Evolutionary conservation across 2,888 invertebrate genomes (phyloP).

Genomic region (Eupeodes luniger): DNA sequence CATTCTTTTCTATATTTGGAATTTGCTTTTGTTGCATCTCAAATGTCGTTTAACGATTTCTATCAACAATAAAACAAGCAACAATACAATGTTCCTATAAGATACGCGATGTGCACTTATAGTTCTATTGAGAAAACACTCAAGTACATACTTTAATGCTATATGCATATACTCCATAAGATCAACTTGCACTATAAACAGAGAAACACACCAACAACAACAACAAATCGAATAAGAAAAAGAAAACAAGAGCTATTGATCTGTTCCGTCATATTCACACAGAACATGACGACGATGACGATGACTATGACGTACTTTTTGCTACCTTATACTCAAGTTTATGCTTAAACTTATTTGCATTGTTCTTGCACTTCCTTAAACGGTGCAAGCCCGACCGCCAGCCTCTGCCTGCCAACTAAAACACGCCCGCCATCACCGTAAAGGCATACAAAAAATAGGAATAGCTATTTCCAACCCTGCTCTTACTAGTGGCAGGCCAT

Average conservation of each 20-base stretch:
- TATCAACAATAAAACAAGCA: slow-evolving; percentile 24
- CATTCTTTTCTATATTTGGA: slow-evolving; percentile 22
- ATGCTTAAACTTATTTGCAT: slow-evolving; percentile 55
- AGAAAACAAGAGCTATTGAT: slow-evolving; percentile 40
- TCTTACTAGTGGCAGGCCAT: slow-evolving; percentile 55
- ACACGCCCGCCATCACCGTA: not conserved
- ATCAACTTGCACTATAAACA: slow-evolving; percentile 39
- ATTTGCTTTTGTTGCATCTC: slow-evolving; percentile 36
- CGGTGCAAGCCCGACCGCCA: slow-evolving; percentile 17
- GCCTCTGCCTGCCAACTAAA: not conserved
- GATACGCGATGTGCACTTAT: slow-evolving; percentile 24
- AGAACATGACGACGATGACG: slow-evolving; percentile 35
- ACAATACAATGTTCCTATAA: slow-evolving; percentile 13
- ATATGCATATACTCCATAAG: not conserved
- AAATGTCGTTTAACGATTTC: slow-evolving; percentile 41
- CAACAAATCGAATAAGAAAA: slow-evolving; percentile 9
- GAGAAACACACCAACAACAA: not conserved
- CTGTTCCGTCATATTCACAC: slow-evolving; percentile 66
- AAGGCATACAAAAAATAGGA: slow-evolving; percentile 29
- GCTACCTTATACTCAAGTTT: slow-evolving; percentile 43
- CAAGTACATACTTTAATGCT: slow-evolving; percentile 33
- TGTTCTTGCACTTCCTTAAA: slow-evolving; percentile 55
- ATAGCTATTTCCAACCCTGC: too few relatives aligned
- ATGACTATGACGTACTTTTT: slow-evolving; percentile 50
- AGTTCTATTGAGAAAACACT: slow-evolving; percentile 38